Evolutionary conservation across 2,797 vertebrate genomes (phyloP).

Genomic region (Artibeus jamaicensis): DNA sequence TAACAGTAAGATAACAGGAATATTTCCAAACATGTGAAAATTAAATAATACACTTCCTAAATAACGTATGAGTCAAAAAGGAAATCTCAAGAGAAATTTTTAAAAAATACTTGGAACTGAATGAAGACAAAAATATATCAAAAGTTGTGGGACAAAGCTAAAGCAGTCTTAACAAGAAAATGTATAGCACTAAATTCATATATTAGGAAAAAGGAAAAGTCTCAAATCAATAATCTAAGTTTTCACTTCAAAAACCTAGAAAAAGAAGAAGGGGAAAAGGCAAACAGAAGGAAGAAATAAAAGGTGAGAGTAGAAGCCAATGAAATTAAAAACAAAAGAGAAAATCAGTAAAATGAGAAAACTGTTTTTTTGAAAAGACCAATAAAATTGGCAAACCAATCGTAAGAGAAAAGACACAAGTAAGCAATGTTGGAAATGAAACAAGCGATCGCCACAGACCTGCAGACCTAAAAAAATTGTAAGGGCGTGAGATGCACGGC

Average conservation of each 20-base stretch:
- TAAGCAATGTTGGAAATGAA: not conserved
- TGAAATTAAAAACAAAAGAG: not conserved
- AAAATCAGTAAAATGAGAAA: not conserved
- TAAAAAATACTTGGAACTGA: not conserved
- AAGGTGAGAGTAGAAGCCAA: not conserved
- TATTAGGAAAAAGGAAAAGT: not conserved
- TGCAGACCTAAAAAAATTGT: not conserved
- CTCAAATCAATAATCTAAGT: not conserved
- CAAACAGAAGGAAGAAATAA: not conserved
- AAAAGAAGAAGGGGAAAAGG: not conserved
- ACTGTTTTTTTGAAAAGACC: not conserved
- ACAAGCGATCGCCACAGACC: not conserved
- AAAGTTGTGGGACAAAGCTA: no score
- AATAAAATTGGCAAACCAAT: not conserved
- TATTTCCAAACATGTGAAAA: not conserved
- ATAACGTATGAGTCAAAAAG: not conserved
- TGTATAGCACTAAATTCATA: not conserved
- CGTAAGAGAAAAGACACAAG: not conserved
- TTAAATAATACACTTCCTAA: not conserved
- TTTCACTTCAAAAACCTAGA: not conserved
- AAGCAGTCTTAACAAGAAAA: not conserved
- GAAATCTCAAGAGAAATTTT: not conserved
- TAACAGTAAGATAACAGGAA: not conserved
- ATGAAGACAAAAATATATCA: not conserved
- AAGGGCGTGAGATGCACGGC: not conserved